These are phyloP conservation scores for Pilophorus perplexus DNA, from an alignment of 2,888 invertebrate species.

Conservation along the genomic window DNA sequence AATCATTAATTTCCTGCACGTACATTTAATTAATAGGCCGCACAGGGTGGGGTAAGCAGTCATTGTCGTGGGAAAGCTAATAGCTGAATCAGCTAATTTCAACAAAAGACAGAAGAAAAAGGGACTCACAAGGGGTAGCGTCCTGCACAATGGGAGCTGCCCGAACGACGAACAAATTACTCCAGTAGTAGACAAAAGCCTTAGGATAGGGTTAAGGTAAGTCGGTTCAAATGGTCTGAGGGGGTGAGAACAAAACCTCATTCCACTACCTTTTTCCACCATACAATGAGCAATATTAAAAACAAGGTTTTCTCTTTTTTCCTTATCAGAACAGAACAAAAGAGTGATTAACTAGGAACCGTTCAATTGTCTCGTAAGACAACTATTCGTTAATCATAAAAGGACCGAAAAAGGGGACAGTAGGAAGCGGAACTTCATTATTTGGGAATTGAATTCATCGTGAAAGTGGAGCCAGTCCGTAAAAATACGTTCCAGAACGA, in stretches of 20 bases:
- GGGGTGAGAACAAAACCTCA: constrained; percentile 28
- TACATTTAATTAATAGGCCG: neutral
- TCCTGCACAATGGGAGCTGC: constrained; percentile 7
- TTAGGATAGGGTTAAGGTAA: constrained; percentile 25
- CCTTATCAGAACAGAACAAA: constrained; percentile 19
- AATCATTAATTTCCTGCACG: no score
- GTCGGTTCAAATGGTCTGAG: constrained; percentile 21
- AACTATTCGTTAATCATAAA: constrained; percentile 7
- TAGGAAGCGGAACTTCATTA: constrained; percentile 26
- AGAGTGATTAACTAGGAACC: constrained; percentile 20
- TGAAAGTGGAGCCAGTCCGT: no score
- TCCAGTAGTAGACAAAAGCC: constrained; percentile 9
- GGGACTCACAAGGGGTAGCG: neutral
- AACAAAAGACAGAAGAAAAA: constrained; percentile 22
- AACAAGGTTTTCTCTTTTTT: constrained; percentile 14
- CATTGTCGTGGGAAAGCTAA: constrained; percentile 33
- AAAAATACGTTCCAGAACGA: no score
- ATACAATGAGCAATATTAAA: constrained; percentile 31
- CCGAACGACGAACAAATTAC: constrained; percentile 25
- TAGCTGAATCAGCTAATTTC: constrained; percentile 35
- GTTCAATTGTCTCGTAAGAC: constrained; percentile 12
- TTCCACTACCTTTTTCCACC: neutral
- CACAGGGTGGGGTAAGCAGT: neutral
- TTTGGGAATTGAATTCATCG: constrained; percentile 1
- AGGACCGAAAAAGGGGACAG: constrained; percentile 1